phyloP scores from a whole-genome alignment of 2,888 invertebrate species.

The Hyposoter didymator region DNA sequence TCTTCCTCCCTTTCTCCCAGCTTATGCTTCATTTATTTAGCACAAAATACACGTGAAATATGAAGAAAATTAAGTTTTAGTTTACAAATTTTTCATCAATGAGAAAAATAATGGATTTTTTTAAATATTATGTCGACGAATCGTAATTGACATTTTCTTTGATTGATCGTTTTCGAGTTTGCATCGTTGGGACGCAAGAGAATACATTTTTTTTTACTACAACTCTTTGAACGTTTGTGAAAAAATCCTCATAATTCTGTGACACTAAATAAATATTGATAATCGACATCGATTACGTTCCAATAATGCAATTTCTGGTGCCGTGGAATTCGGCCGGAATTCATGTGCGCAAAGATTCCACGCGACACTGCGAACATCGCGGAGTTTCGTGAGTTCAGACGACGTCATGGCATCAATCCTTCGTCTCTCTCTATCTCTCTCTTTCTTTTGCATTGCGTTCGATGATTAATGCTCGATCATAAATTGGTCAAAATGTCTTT shows the following conservation, averaged over 20 bases:
- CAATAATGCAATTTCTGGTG: too few species aligned
- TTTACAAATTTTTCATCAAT: not conserved
- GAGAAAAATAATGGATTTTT: not conserved
- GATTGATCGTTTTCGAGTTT: not conserved
- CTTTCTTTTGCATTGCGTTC: not conserved
- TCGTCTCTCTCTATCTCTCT: not conserved
- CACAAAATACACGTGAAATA: not conserved
- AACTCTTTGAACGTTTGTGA: not conserved
- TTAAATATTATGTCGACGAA: not conserved
- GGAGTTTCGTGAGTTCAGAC: not conserved
- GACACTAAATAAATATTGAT: too few species aligned
- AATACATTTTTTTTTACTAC: not conserved
- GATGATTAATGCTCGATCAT: constrained; percentile 70
- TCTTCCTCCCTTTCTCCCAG: not conserved
- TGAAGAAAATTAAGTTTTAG: not conserved
- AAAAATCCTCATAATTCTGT: too few species aligned
- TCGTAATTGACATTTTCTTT: not conserved
- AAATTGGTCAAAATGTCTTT: constrained; percentile 70
- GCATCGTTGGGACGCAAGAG: not conserved
- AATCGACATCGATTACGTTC: too few species aligned
- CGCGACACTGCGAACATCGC: not conserved
- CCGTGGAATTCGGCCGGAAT: too few species aligned
- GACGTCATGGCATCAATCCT: constrained; percentile 31
- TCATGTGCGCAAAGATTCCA: not conserved
- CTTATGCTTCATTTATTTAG: constrained; percentile 29